A percentile compares a stretch with the other conserved stretches of the same genome.
Evolutionary conservation across 2,888 invertebrate species (phyloP).

Genomic region (Drosophila rubida): DNA sequence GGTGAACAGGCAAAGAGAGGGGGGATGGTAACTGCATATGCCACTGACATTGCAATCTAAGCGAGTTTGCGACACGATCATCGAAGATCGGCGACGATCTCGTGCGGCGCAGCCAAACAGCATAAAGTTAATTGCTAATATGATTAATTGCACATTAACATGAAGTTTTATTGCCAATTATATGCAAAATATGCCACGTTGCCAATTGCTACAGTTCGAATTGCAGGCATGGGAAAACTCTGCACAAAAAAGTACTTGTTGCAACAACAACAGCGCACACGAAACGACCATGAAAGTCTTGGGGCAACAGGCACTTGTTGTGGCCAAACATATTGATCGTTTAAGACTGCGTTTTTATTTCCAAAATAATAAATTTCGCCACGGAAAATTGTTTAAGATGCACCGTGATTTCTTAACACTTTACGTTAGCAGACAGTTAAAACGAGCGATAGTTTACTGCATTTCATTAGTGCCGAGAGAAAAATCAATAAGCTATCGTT

Average conservation of each 20-base stretch:
- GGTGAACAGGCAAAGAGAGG: not conserved
- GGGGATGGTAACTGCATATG: conserved; percentile 31
- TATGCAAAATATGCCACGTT: conserved; percentile 78
- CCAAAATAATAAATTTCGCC: not conserved
- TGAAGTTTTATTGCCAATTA: conserved; percentile 84
- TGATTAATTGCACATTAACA: conserved; percentile 84
- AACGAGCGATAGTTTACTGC: not conserved
- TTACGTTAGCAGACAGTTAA: not conserved
- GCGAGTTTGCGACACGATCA: conserved; percentile 71
- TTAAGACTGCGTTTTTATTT: conserved; percentile 1
- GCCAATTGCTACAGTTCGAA: conserved; percentile 57
- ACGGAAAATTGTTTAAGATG: not conserved
- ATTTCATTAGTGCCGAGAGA: not conserved
- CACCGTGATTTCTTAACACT: not conserved
- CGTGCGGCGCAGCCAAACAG: conserved; percentile 79
- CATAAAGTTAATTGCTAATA: conserved; percentile 83
- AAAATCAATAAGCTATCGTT: not conserved
- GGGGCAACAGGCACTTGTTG: conserved; percentile 1
- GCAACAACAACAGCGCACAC: not conserved
- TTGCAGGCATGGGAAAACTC: conserved; percentile 56
- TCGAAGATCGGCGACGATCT: conserved; percentile 58
- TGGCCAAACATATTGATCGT: conserved; percentile 10
- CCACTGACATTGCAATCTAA: conserved; percentile 57
- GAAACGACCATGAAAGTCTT: conserved; percentile 11
- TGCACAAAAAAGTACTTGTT: not conserved